Percentiles rank a stretch among this genome's conserved stretches.
Evolutionary conservation across 2,113 vertebrate genomes (phyloP).

Genomic region (Planiliza haematocheilus): DNA sequence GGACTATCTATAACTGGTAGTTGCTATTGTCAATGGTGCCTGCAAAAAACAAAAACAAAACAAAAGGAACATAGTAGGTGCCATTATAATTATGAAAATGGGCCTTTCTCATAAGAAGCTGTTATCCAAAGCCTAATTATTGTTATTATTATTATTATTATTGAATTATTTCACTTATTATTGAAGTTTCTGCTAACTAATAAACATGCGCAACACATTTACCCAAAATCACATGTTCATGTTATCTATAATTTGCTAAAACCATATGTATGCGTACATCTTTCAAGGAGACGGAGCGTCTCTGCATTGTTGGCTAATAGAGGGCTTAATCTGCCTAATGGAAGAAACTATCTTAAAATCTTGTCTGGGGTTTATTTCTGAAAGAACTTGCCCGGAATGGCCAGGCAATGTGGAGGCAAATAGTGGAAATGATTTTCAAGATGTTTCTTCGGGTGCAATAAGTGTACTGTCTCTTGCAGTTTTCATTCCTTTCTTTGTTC

Average conservation of each 20-base stretch:
- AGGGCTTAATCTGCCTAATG: slow-evolving; percentile 39
- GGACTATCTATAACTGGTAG: slow-evolving; percentile 16
- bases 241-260: not conserved
- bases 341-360: slow-evolving; percentile 13
- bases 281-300: slow-evolving; percentile 20
- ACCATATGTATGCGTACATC: not conserved
- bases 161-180: no score
- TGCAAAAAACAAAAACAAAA: not conserved
- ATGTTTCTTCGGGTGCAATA: not conserved
- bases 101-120: not conserved
- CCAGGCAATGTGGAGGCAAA: no score
- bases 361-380: slow-evolving; percentile 40
- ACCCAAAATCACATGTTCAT: not conserved
- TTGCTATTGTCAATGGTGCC: not conserved
- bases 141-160: no score
- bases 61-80: not conserved
- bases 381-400: slow-evolving; percentile 3
- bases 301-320: slow-evolving; percentile 25
- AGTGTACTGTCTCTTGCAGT: not conserved
- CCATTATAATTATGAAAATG: slow-evolving; percentile 12
- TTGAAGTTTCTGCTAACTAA: no score
- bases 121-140: no score
- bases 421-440: not conserved
- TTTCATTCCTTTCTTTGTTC: not conserved
- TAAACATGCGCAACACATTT: no score